Base-by-base conservation (phyloP, 2,113 vertebrate genomes). In the Procavia capensis region DNA sequence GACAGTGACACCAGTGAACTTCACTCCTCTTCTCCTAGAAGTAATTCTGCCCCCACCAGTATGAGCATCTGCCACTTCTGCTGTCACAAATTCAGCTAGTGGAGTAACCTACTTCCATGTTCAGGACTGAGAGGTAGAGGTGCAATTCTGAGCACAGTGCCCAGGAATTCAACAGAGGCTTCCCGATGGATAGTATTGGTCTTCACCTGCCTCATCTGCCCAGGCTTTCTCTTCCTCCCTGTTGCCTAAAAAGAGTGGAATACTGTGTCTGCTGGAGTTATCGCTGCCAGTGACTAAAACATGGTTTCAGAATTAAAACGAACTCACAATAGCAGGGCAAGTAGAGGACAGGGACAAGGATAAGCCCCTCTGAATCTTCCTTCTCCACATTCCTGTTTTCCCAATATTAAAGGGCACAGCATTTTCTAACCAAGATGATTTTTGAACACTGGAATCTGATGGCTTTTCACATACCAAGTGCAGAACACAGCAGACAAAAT, bases 241-340 rank as follows among this genome's bases (percentile, higher is more conserved):
- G 5, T 8, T 25, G 25, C 72, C 54, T 3, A 2, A 25, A 25
- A 78, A 85, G 36, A 97, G n/a, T 25, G 22, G 90, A 96, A n/a
- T 68, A 41, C 79, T 86, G 31, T 64, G 74, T 95, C 96, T 96
- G 63, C 72, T 95, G 95, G 89, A 97, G 85, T 50, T 95, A 94
- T 95, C 97, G 88, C 94, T 96, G 92, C 96, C 97, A 97, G 85
- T 85, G 94, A 95, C 91, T 90, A 96, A 95, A 97, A 96, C 88
- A 92, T 91, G 81, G 29, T 97, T 97, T 98, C 98, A 96, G 85
- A 91, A 97, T 96, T 96, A 97, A 85, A 83, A 98, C 95, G 61
- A 14, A 6, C 43, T 80, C 43, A 2, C 0, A 0, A 90, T 89
- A 94, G 75, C 96, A 91, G 76, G 93, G 74, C 93, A 91, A 95